Percentiles rank a stretch among this genome's conserved stretches.
Conservation (phyloP, 1,140 invertebrate species). For the Bactericera cockerelli region DNA sequence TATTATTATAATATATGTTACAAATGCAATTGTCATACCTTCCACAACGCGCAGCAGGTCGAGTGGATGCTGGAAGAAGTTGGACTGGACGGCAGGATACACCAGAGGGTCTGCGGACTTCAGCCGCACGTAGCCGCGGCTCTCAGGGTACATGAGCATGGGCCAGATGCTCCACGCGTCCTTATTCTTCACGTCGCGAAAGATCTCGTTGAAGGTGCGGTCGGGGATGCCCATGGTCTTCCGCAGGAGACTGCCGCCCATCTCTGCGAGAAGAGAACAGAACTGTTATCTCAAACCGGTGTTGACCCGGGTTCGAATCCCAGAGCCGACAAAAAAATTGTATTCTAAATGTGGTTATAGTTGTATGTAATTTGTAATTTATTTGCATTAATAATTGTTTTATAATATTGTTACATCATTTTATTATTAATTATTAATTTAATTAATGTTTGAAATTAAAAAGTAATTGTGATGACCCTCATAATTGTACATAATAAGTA, state of each 20-base stretch:
- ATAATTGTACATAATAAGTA: no score
- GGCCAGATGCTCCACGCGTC: constrained; percentile 46
- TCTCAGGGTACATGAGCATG: constrained; percentile 38
- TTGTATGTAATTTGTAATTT: no score
- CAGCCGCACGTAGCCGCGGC: constrained; percentile 39
- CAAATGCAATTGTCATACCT: no score
- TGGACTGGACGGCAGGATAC: constrained; percentile 46
- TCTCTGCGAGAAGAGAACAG: background rate
- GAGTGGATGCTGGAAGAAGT: constrained; percentile 35
- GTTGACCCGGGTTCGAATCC: no score
- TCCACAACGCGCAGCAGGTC: constrained; percentile 26
- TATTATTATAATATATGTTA: no score
- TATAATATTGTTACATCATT: no score
- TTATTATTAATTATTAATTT: no score
- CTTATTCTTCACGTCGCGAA: constrained; percentile 28
- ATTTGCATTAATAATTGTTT: no score
- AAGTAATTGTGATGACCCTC: no score
- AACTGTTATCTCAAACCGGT: background rate
- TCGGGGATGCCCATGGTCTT: constrained; percentile 22
- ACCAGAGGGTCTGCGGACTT: constrained; percentile 38
- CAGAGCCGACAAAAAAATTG: no score
- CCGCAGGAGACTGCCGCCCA: constrained; percentile 17
- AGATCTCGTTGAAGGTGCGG: constrained; percentile 15
- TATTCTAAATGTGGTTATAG: no score
- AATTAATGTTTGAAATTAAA: no score